Base-by-base conservation (phyloP, 1,140 invertebrate genomes). In the Drosophila repletoides region DNA sequence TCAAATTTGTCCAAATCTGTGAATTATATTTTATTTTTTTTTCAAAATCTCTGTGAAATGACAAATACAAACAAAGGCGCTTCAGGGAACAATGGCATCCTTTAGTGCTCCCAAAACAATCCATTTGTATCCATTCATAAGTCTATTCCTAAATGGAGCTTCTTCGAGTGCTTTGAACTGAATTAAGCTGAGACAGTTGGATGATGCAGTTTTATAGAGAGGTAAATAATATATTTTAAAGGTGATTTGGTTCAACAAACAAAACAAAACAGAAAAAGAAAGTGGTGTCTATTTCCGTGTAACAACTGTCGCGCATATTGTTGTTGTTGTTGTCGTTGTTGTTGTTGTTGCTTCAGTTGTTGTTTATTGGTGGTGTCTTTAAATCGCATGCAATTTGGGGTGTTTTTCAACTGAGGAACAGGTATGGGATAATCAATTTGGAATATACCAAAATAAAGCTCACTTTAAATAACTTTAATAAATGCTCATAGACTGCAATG, bases 381-480 rank as follows among this genome's bases (percentile, higher is more conserved):
- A 72, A 83, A 71, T 86, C 63, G 75, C 65, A 70, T 61, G 66
- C 70, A 34, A 60, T 74, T 86, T 73, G 71, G 79, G 79, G 79
- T 86, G 79, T 77, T 81, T 83, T 83, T 86, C 41, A 52, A 41
- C 31, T 55, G 51, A 48, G 31, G 65, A 45, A 86, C 77, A 83
- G 79, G 79, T 83, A 83, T 83, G 79, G 75, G 79, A 75, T 83
- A 83, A 83, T 83, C 79, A 83, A 83, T 83, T 74, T 19, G 12
- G 66, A 86, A 52, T 28, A 40, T 45, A 48, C 34, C 34, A 55
- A 68, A 59, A 55, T 33, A 63, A 38, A 41, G 60, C 28, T 56
- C 49, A 55, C 49, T 64, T 64, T 21, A 55, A 40, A 10, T 21
- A 38, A 40, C 7, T 10, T 6, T 4, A 2, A 6, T 29, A 12